Conservation (phyloP, 1,140 invertebrate species). For the Mizuhopecten yessoensis region DNA sequence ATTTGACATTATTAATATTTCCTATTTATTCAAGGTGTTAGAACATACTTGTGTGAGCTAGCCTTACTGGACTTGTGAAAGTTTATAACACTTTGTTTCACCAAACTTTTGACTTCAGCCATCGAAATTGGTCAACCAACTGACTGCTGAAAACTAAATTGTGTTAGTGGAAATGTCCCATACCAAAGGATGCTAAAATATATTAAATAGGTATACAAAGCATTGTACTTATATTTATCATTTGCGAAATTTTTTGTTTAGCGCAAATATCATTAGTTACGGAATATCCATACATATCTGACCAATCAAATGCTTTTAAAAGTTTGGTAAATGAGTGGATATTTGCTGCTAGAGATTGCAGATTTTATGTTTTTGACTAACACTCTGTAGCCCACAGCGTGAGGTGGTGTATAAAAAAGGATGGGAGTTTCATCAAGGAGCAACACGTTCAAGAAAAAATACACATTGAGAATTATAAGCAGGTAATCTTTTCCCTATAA, state of each 20-base stretch:
- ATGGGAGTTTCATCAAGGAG: constrained; percentile 15
- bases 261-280: too few species aligned
- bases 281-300: too few species aligned
- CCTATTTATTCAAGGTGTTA: neutral
- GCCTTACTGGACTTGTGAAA: neutral
- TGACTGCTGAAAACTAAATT: too few species aligned
- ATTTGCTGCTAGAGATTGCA: neutral
- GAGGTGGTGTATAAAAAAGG: neutral
- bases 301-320: neutral
- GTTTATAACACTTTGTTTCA: neutral
- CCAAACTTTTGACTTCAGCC: neutral
- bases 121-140: neutral
- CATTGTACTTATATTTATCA: too few species aligned
- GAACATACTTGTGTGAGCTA: too few species aligned
- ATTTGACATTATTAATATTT: neutral
- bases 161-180: too few species aligned
- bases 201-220: too few species aligned
- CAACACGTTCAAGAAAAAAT: neutral
- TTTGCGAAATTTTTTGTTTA: too few species aligned
- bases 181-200: too few species aligned
- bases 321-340: neutral
- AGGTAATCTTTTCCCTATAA: neutral
- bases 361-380: neutral
- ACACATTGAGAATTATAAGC: too few species aligned
- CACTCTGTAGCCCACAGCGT: neutral